Evolutionary conservation across 2,113 vertebrate genomes (phyloP).

Genomic region (Epinephelus cyanopodus): DNA sequence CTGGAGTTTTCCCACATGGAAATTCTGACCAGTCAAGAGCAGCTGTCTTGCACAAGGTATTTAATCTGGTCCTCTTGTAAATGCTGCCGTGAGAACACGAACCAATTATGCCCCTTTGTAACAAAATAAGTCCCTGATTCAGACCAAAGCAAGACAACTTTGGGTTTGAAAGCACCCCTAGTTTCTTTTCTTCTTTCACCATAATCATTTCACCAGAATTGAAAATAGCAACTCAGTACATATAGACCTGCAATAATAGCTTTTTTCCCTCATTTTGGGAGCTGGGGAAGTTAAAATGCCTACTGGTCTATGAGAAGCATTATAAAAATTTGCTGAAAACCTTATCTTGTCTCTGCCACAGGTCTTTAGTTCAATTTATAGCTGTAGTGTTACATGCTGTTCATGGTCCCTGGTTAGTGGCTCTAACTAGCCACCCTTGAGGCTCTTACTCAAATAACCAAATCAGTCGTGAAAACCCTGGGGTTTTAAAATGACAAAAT

Average conservation of each 20-base stretch:
- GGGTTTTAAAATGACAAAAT: conserved; percentile 36
- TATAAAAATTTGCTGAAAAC: not conserved
- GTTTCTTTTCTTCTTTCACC: not conserved
- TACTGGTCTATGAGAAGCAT: not conserved
- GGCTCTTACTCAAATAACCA: conserved; percentile 17
- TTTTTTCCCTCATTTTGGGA: not conserved
- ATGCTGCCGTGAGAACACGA: no score
- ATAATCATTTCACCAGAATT: not conserved
- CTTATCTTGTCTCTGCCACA: not conserved
- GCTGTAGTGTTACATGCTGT: not conserved
- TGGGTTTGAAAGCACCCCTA: no score
- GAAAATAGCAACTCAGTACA: not conserved
- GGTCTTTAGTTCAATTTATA: not conserved
- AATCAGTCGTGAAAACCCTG: conserved; percentile 15
- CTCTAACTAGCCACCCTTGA: not conserved
- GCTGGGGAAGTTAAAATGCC: not conserved
- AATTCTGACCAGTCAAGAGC: no score
- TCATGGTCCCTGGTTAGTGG: not conserved
- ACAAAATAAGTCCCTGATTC: no score
- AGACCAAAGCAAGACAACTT: no score
- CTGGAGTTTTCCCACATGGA: no score
- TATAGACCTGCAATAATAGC: not conserved
- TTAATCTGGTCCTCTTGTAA: no score
- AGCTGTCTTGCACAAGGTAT: no score
- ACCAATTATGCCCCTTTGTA: no score